These are phyloP conservation scores for Campylomormyrus tamandua DNA, from an alignment of 2,113 vertebrate species.

Conservation along the genomic window DNA sequence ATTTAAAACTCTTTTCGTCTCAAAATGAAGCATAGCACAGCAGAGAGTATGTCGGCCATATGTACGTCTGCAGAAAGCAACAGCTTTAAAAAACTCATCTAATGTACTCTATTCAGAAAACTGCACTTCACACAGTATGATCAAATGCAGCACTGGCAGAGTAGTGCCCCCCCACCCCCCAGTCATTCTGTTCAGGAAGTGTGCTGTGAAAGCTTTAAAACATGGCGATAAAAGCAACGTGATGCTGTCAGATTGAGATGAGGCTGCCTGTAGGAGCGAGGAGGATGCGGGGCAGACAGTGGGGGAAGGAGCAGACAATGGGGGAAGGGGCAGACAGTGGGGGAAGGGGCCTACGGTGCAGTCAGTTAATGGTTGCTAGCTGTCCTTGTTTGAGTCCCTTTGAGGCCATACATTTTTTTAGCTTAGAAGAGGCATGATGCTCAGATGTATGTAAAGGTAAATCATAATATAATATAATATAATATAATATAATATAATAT, in stretches of 20 bases:
- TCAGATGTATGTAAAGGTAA: not conserved
- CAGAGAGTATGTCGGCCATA: not conserved
- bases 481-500: not conserved
- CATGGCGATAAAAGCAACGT: not conserved
- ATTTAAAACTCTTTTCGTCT: not conserved
- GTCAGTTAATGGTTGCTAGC: not conserved
- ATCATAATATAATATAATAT: not conserved
- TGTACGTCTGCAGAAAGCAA: not conserved
- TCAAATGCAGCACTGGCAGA: not conserved
- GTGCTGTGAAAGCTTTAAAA: slow-evolving; percentile 3
- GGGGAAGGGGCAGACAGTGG: too few relatives aligned
- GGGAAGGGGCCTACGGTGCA: not conserved
- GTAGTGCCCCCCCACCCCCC: not conserved
- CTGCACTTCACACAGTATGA: not conserved
- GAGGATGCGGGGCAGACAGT: not conserved
- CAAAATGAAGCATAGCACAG: not conserved
- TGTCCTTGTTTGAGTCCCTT: not conserved
- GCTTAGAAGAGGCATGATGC: not conserved
- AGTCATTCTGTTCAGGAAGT: not conserved
- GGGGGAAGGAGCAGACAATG: not conserved
- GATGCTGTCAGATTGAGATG: not conserved
- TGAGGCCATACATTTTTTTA: not conserved
- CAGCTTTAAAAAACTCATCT: slow-evolving; percentile 2
- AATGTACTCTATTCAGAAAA: not conserved
- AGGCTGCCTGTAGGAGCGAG: not conserved